A percentile compares a stretch with the other conserved stretches of the same genome.
phyloP scores from a whole-genome alignment of 2,113 vertebrate species.

The Plecturocebus donacophilus region DNA sequence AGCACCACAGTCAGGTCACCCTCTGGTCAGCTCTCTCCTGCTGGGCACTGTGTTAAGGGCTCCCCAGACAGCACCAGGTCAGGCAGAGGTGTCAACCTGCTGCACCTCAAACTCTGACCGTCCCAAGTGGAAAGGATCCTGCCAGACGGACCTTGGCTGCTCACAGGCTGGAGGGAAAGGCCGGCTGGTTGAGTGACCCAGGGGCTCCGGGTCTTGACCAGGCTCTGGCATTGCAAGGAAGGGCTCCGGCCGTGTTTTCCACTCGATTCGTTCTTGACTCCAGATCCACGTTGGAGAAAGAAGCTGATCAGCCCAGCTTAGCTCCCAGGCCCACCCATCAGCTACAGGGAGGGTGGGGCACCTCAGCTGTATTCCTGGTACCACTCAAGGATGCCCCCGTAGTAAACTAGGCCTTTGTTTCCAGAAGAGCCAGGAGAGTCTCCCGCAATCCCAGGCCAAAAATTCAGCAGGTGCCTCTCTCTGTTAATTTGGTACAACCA shows the following conservation, averaged over 20 bases:
- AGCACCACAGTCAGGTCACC: accelerated
- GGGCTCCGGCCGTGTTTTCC: not conserved
- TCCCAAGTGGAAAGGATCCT: no score
- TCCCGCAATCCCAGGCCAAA: accelerated
- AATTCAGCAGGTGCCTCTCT: not conserved
- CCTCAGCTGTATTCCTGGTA: not conserved
- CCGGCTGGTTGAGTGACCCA: not conserved
- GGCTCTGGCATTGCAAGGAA: no score
- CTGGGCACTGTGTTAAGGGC: accelerated
- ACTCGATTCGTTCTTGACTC: not conserved
- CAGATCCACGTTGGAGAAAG: not conserved
- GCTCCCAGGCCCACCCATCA: not conserved
- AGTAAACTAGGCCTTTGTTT: not conserved
- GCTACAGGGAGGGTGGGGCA: not conserved
- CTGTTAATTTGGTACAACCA: not conserved
- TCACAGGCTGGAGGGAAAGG: accelerated
- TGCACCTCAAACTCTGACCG: accelerated
- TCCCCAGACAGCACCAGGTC: not conserved
- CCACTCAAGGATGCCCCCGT: not conserved
- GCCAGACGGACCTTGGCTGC: not conserved
- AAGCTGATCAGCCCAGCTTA: not conserved
- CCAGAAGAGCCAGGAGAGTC: not conserved
- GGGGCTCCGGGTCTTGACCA: not conserved
- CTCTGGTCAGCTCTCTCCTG: accelerated
- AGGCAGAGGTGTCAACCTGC: no score